A percentile compares a stretch with the other conserved stretches of the same genome.
Evolutionary conservation across 2,113 vertebrate species (phyloP).

Genomic region (Rhynchopsitta pachyrhyncha): DNA sequence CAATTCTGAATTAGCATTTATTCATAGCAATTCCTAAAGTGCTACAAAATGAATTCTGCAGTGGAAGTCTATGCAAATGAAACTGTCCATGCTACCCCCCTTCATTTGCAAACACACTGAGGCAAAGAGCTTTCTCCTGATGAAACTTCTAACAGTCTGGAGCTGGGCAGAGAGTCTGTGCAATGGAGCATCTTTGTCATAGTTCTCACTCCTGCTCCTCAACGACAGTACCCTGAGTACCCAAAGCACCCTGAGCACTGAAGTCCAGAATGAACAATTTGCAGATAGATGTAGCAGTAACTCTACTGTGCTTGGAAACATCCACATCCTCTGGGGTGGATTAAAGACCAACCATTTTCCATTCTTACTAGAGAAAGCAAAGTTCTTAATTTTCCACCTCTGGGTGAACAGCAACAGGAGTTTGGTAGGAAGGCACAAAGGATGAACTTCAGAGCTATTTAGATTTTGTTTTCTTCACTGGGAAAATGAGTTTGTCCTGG

Average conservation of each 20-base stretch:
- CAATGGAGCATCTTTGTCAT: background rate
- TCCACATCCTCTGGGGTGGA: background rate
- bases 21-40: background rate
- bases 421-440: background rate
- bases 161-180: background rate
- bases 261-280: background rate
- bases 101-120: background rate
- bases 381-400: background rate
- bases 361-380: background rate
- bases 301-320: background rate
- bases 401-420: background rate
- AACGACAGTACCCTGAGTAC: background rate
- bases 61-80: background rate
- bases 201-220: background rate
- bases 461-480: background rate
- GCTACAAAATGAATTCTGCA: background rate
- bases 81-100: background rate
- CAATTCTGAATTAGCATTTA: conserved; percentile 29
- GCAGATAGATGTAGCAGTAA: background rate
- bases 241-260: background rate
- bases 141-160: background rate
- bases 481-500: background rate
- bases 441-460: background rate
- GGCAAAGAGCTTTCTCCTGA: background rate
- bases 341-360: background rate